Percentiles rank a stretch among this genome's conserved stretches.
phyloP scores from a whole-genome alignment of 2,797 vertebrate genomes.

The Garrulus glandarius region DNA sequence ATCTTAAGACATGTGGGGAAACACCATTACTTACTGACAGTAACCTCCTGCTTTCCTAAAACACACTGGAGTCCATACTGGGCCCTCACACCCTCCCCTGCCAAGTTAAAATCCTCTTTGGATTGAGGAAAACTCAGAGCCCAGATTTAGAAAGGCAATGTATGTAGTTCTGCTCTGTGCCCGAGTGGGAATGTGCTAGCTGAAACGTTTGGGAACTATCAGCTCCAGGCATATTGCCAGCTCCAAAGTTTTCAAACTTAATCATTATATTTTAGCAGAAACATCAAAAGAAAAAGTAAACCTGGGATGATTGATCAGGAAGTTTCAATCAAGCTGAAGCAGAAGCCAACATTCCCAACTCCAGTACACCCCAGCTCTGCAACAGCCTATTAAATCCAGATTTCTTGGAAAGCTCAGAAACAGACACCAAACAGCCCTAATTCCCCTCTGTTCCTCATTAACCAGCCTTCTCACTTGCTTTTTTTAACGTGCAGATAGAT shows the following conservation, averaged over 20 bases:
- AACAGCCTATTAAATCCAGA: not conserved
- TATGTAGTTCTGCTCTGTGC: accelerated
- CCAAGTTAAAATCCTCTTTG: not conserved
- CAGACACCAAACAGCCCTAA: not conserved
- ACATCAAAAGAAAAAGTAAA: not conserved
- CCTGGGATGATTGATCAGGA: not conserved
- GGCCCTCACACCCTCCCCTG: not conserved
- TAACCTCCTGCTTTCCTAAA: not conserved
- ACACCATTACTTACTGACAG: not conserved
- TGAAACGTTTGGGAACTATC: not conserved
- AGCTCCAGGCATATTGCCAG: not conserved
- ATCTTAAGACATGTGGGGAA: accelerated
- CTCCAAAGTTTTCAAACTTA: not conserved
- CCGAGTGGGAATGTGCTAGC: not conserved
- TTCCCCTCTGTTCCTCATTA: not conserved
- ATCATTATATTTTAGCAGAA: not conserved
- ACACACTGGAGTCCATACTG: not conserved
- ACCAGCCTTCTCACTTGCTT: not conserved
- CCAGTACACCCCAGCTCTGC: not conserved
- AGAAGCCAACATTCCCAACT: not conserved
- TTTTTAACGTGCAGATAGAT: not conserved
- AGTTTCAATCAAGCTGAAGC: not conserved
- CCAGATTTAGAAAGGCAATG: not conserved
- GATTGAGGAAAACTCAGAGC: not conserved
- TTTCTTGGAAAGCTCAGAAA: not conserved